phyloP scores from a whole-genome alignment of 2,797 vertebrate species.

The Eulemur coronatus region DNA sequence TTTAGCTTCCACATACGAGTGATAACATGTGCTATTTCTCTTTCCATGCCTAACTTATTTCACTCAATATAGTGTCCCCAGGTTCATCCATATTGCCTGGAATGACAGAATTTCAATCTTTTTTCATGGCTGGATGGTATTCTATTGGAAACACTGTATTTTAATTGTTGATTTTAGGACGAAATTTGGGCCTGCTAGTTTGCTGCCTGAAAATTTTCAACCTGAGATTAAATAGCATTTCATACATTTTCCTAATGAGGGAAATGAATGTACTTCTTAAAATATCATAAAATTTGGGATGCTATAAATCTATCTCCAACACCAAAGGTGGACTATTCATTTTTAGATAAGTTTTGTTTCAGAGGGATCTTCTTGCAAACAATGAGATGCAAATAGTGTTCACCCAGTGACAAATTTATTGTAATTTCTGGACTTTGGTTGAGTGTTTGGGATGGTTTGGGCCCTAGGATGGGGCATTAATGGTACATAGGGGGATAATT shows the following conservation, averaged over 20 bases:
- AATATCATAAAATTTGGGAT: background rate
- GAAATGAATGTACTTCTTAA: background rate
- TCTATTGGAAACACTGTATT: background rate
- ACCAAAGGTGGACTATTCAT: background rate
- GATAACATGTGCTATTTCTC: background rate
- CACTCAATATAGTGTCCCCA: background rate
- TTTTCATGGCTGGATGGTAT: background rate
- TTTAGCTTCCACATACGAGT: background rate
- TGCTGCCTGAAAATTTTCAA: background rate
- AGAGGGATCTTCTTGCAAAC: background rate
- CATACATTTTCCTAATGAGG: background rate
- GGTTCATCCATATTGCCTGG: background rate
- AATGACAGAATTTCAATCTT: background rate
- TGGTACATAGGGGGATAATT: background rate
- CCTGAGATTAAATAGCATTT: background rate
- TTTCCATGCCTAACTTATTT: background rate
- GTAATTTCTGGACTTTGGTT: background rate
- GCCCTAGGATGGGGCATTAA: background rate
- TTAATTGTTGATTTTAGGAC: background rate
- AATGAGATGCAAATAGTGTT: background rate
- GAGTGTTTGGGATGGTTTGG: background rate
- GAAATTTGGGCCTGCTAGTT: background rate
- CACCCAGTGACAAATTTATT: background rate
- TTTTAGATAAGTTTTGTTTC: background rate
- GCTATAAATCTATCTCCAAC: background rate